Base-by-base conservation (phyloP, 2,113 vertebrate genomes). In the Himantopus leucocephalus region DNA sequence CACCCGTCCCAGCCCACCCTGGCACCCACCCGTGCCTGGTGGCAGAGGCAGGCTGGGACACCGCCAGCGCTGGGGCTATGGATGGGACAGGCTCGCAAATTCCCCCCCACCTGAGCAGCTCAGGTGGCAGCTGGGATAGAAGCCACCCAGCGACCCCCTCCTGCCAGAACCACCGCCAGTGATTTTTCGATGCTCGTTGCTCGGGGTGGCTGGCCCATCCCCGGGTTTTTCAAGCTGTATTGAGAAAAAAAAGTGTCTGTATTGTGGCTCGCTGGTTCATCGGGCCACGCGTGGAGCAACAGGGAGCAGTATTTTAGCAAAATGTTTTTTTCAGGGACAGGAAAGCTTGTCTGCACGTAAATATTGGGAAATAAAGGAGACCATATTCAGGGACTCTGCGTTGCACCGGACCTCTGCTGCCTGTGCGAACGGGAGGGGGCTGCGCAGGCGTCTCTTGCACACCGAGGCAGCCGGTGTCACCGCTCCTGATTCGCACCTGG, bases 151-250 rank as follows among this genome's bases (percentile, higher is more conserved):
- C 0, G 1, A 6, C 10, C 43, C 20, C 34, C 6, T 0, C 30
- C 34, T 7, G n/a, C n/a, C 7, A 3, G 29, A 45, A 14, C 29
- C 24, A 10, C 21, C 5, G 6, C 37, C 3, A 6, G 7, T 2
- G 71, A 7, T 3, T 1, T 47, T 22, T 9, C 4, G 4, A 0
- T 32, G 52, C 41, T 43, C 1, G 0, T 3, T 7, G 23, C 86
- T 85, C 47, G 12, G 43, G 4, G 4, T 56, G 62, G 17, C 39
- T 13, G 47, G 43, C 17, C n/a, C 45, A 55, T 12, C 37, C 45
- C 29, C 5, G 50, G 14, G 19, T 19, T 52, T 58, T 66, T 52
- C 56, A 71, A 12, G 26, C 14, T 26, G 30, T 29, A 9, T 2
- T 6, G 41, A n/a, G 27, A 10, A 24, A 41, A 12, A 11, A 5